Percentiles rank a stretch among this genome's conserved stretches.
phyloP scores from a whole-genome alignment of 2,113 vertebrate genomes.

The Ciconia boyciana region DNA sequence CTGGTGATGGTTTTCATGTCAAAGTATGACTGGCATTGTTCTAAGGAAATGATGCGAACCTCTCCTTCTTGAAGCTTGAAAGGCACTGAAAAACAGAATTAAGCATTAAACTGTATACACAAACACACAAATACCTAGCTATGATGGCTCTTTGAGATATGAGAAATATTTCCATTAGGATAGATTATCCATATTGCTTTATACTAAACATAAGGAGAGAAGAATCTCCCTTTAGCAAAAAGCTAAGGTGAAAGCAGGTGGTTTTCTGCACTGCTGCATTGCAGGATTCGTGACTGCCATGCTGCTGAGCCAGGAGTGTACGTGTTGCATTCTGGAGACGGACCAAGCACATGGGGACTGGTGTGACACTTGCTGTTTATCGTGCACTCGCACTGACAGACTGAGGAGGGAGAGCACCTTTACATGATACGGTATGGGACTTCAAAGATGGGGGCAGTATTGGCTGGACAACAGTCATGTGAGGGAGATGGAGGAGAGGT shows the following conservation, averaged over 20 bases:
- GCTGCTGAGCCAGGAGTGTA: not conserved
- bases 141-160: not conserved
- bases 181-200: not conserved
- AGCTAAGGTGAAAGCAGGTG: not conserved
- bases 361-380: not conserved
- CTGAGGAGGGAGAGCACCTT: not conserved
- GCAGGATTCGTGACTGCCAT: not conserved
- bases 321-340: not conserved
- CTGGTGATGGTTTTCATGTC: constrained; percentile 94
- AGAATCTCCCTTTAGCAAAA: not conserved
- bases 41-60: constrained; percentile 90
- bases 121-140: not conserved
- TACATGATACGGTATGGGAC: fast-evolving
- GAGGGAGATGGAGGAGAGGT: not conserved
- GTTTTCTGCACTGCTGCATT: not conserved
- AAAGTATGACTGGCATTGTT: constrained; percentile 92
- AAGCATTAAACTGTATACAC: not conserved
- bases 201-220: not conserved
- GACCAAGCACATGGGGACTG: not conserved
- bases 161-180: not conserved
- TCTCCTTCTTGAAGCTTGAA: constrained; percentile 97
- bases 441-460: not conserved
- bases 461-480: not conserved
- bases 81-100: constrained; percentile 79
- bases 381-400: not conserved